Base-by-base conservation (phyloP, 2,797 vertebrate species). In the Peromyscus attwateri region DNA sequence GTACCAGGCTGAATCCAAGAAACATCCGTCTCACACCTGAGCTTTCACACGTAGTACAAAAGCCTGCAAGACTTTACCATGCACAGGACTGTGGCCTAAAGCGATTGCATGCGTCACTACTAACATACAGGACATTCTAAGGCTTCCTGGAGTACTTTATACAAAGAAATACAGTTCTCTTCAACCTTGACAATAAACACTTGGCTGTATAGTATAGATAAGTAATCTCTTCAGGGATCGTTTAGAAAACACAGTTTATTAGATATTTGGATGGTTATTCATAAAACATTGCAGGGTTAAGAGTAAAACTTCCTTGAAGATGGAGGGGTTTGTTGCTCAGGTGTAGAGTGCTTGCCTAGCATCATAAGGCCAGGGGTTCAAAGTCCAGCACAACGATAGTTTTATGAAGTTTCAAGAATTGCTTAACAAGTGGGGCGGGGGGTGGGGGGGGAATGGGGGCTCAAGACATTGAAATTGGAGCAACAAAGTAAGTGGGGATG, bases 1-100 rank as follows among this genome's bases (percentile, higher is more conserved):
- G 82, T 46, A 70, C 62, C 96, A 77, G 70, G 25, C 73, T 94
- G 93, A 92, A 62, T 88, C 66, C 95, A 55, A 80, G 81, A 96
- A 92, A 91, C 13, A 92, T 79, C 73, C 73, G 27, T 75, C 81
- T 94, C 57, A 71, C 91, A 91, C 27, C 88, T 92, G 62, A 84
- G 43, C 89, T 93, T 92, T 95, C 52, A 70, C 64, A 68, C 43
- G 43, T 89, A 60, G 27, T 49, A 85, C 66, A 62, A 81, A 95
- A 70, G 17, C 73, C 85, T 96, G 25, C 7, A 66, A 46, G 17
- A 76, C 62, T 91, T 89, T 87, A 46, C 76, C 17, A n/a, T 40
- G 40, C 17, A 37, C 25, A 4, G 52, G 43, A 66, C 91, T 49
- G 37, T 60, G 55, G 7, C 31, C 96, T 94, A 55, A 95, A 95